Evolutionary conservation across 2,888 invertebrate genomes (phyloP), one percentile per base, ranked within the genome.

Genomic region (Podotricha telesiphe): DNA sequence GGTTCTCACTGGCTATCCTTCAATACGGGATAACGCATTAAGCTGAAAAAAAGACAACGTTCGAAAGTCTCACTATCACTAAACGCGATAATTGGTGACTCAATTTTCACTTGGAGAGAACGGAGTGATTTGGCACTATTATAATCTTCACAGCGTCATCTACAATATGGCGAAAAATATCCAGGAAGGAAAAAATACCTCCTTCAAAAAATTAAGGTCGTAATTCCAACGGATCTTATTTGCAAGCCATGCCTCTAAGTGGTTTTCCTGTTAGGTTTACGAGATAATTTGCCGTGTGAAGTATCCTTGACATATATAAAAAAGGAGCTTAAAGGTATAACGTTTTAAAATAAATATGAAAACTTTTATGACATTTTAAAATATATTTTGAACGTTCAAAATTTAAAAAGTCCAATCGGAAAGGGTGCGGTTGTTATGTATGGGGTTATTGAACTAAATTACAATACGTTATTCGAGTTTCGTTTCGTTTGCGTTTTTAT

Each of bases 261-360:
- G 20, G 65, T 59, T 66, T 66, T 66, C 66, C 66, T 59, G 42
- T 17, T 40, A 51, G 22, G 48, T 66, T 59, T 48, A 17, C n/a
- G 42, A 66, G 42, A 42, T 66, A 51, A 59, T 66, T 66, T 66
- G 37, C 50, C 48, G 58, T 28, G n/a, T 58, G 56, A 37, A 59
- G 40, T 59, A 42, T 40, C 59, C 66, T 66, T 59, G 58, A 65
- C 48, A 65, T 48, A 22, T 37, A 58, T 22, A 48, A 8, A n/a
- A 37, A 48, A 47, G 10, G 8, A 56, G 56, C 15, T 64, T 40
- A 53, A 51, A 64, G 53, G 37, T 64, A 51, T 42, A 42, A 22
- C n/a, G 11, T 42, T 22, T 20, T n/a, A 28, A 61, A 13, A 6
- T 15, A 22, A 15, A 13, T 11, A 22, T 11, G 11, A 50, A 22